Conservation (phyloP, 2,888 invertebrate species). For the Keiferia lycopersicella region DNA sequence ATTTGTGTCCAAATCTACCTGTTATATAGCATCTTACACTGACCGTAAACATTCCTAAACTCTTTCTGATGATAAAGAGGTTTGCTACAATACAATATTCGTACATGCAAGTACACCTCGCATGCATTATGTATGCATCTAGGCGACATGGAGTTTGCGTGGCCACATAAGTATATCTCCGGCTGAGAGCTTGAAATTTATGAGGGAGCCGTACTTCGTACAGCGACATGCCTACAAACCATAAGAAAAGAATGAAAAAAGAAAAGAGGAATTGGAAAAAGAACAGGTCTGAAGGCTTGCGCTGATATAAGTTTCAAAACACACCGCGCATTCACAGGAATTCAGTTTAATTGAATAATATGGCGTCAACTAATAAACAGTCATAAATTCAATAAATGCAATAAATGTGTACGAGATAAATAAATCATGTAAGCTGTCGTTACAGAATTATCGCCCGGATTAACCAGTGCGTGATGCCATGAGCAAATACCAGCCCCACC, state of each 20-base stretch:
- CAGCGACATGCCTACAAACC: not conserved
- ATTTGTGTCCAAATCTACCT: too few relatives aligned
- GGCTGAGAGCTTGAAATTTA: not conserved
- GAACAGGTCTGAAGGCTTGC: too few relatives aligned
- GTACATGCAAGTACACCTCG: not conserved
- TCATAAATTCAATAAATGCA: too few relatives aligned
- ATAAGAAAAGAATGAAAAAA: not conserved
- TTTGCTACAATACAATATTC: not conserved
- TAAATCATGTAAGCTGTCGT: not conserved
- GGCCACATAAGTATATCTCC: conserved; percentile 22
- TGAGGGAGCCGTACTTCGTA: not conserved
- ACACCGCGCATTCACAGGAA: too few relatives aligned
- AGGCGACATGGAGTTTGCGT: conserved; percentile 15
- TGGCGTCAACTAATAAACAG: too few relatives aligned
- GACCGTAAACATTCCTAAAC: not conserved
- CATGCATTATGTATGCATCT: conserved; percentile 5
- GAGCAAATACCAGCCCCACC: conserved; percentile 53
- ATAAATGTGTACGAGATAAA: too few relatives aligned
- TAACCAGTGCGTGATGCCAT: conserved; percentile 53
- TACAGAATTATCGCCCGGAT: conserved; percentile 41
- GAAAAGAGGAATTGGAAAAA: too few relatives aligned
- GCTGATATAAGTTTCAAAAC: too few relatives aligned
- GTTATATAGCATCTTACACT: too few relatives aligned
- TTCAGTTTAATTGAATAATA: too few relatives aligned
- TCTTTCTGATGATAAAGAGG: not conserved